A percentile compares a stretch with the other conserved stretches of the same genome.
These are phyloP conservation scores for Brachionus paranguensis DNA, from an alignment of 1,140 invertebrate genomes.

Conservation along the genomic window DNA sequence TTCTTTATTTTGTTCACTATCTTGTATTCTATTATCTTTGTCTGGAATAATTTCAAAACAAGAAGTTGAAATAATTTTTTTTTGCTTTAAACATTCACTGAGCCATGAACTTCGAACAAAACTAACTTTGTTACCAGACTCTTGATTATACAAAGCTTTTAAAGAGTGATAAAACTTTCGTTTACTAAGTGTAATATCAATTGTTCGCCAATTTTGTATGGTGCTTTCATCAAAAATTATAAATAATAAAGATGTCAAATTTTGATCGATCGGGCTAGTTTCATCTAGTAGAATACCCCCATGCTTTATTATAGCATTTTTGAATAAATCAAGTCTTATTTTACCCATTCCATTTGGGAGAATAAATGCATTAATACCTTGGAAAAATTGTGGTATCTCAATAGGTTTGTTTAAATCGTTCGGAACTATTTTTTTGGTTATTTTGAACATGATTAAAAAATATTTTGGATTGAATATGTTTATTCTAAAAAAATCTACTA, in stretches of 20 bases:
- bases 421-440: background rate
- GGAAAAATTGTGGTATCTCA: background rate
- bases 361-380: background rate
- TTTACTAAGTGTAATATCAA: slow-evolving; percentile 42
- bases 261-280: slow-evolving; percentile 4
- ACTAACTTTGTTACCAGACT: slow-evolving; percentile 35
- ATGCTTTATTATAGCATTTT: slow-evolving; percentile 46
- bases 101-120: slow-evolving; percentile 51
- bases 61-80: slow-evolving; percentile 41
- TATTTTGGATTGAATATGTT: background rate
- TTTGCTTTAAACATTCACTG: slow-evolving; percentile 48
- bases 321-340: slow-evolving; percentile 48
- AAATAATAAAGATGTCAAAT: background rate
- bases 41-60: background rate
- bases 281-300: slow-evolving; percentile 44
- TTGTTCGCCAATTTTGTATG: slow-evolving; percentile 48
- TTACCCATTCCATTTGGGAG: slow-evolving; percentile 49
- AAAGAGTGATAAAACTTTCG: slow-evolving; percentile 44
- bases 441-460: background rate
- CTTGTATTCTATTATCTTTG: background rate
- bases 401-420: background rate
- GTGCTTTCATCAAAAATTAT: slow-evolving; percentile 1
- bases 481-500: background rate
- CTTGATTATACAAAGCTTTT: slow-evolving; percentile 44
- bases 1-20: slow-evolving; percentile 40